Evolutionary conservation across 2,113 vertebrate genomes (phyloP).

Genomic region (Stegastes partitus): DNA sequence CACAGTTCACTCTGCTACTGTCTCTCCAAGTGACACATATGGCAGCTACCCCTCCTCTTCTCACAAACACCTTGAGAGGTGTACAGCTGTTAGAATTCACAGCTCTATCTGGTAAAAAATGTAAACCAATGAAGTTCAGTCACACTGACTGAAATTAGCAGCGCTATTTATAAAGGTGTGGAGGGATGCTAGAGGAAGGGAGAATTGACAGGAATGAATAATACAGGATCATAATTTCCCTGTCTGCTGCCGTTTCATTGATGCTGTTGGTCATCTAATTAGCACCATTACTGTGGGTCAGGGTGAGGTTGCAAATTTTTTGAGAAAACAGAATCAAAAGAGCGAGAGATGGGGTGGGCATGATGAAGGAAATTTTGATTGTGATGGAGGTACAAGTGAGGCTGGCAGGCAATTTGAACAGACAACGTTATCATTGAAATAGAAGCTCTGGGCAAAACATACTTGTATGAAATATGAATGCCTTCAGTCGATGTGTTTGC

Average conservation of each 20-base stretch:
- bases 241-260: slow-evolving; percentile 16
- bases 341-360: slow-evolving; percentile 33
- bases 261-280: slow-evolving; percentile 76
- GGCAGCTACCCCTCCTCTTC: slow-evolving; percentile 2
- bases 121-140: slow-evolving; percentile 71
- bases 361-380: slow-evolving; percentile 52
- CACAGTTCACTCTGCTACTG: slow-evolving; percentile 6
- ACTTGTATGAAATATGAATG: slow-evolving; percentile 70
- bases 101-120: slow-evolving; percentile 72
- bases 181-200: slow-evolving; percentile 23
- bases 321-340: slow-evolving; percentile 42
- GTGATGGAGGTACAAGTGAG: slow-evolving; percentile 48
- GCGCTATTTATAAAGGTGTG: slow-evolving; percentile 81
- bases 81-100: slow-evolving; percentile 81
- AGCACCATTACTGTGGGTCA: slow-evolving; percentile 70
- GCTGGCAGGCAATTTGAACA: slow-evolving; percentile 58
- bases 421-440: slow-evolving; percentile 68
- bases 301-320: slow-evolving; percentile 40
- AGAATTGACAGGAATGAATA: slow-evolving; percentile 46
- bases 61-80: slow-evolving; percentile 51
- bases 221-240: slow-evolving; percentile 63
- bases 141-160: slow-evolving; percentile 84
- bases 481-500: slow-evolving; percentile 32
- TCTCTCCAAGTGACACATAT: not conserved
- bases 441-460: slow-evolving; percentile 72